Base-by-base conservation (phyloP, 2,888 invertebrate genomes). In the Lithophane leautieri region DNA sequence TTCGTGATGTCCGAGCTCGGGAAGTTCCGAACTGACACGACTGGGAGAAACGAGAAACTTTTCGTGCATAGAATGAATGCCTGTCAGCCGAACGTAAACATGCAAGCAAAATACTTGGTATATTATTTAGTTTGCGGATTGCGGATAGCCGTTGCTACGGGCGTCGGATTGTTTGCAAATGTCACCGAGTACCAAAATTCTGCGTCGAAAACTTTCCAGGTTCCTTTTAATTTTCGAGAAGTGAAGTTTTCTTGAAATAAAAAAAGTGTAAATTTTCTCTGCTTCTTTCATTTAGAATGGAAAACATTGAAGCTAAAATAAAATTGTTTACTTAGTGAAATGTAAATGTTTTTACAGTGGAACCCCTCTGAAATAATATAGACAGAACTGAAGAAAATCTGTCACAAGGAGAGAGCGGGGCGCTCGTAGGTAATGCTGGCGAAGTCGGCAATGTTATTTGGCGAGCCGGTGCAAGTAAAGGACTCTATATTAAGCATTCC, bases 401-500 rank as follows among this genome's bases (percentile, higher is more conserved):
- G 89, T 86, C 89, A 91, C 88, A 86, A 86, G 86, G 76, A 85
- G 83, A 78, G 85, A 87, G 82, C 80, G 87, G 87, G 87, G 85
- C 86, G 86, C 87, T 86, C 86, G 90, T 91, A 91, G 89, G 91
- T 90, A 90, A 88, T 89, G 90, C 91, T 90, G 92, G 93, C 89
- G 86, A 91, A 93, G 91, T 92, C 92, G 90, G 94, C 93, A 92
- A 92, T 96, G 94, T 96, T 96, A 96, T 96, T 95, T 93, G 93
- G 93, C 90, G 92, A 92, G 92, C 94, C 93, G 93, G 92, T 95
- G 94, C 94, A 94, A 94, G 94, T 94, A 95, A 95, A 95, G 94
- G 95, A 94, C 94, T 94, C 93, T 95, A 96, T 96, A 96, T 96
- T 96, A 96, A 95, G 96, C 94, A 96, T 96, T 96, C 95, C 95